Evolutionary conservation across 2,888 invertebrate species (phyloP), one percentile per base, ranked within the genome.

Genomic region (Scaptomyza polygonia): DNA sequence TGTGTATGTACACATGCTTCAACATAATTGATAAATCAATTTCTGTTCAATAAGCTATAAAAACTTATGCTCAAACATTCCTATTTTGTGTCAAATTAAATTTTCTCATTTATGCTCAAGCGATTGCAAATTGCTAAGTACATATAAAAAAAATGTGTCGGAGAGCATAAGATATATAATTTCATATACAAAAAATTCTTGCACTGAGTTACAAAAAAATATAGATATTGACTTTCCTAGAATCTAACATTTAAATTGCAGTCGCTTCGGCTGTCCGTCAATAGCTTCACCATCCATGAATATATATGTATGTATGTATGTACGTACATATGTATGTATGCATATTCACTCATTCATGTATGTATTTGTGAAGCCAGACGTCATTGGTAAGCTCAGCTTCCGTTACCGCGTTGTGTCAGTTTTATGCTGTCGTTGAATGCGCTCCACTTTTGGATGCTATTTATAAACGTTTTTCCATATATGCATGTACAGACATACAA

Each of bases 381-480:
- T 75, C 85, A 72, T 70, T 48, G 45, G 63, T 59, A 67, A 79
- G 77, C 75, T 74, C 32, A 74, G 86, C 75, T 86, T 83, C 77
- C 74, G 68, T 72, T 77, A 58, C 56, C 14, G 14, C 49, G 39
- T 32, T 36, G 53, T 56, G 52, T 55, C 57, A 42, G 32, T 49
- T 52, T 47, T 44, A 59, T 51, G 32, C 69, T 53, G 52, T 72
- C 48, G 34, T 43, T 61, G 61, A 51, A 82, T 73, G 73, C 86
- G 84, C 79, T 85, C 88, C 79, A 85, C 76, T 69, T 87, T 82
- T 86, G 77, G 86, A 86, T 80, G 73, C 73, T 88, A 88, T 88
- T 84, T 86, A 83, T 88, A 86, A 86, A 79, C 53, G 56, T 45
- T 75, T 72, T 69, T 63, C 45, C 62, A 34, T 66, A 40, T 42